phyloP scores from a whole-genome alignment of 2,797 vertebrate genomes.

The Clamator glandarius region DNA sequence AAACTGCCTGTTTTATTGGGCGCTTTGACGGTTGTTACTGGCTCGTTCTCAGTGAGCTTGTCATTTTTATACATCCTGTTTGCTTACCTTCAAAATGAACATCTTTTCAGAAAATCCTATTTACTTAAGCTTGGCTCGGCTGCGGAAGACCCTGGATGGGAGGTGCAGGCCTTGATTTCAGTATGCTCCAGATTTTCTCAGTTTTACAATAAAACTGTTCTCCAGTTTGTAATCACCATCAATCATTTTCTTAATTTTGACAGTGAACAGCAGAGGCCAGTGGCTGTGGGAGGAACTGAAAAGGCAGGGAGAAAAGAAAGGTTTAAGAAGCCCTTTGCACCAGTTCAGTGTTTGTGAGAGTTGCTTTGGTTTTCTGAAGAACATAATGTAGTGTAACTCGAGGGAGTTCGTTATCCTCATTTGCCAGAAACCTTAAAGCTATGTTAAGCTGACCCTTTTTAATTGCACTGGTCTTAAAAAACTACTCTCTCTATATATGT shows the following conservation, averaged over 20 bases:
- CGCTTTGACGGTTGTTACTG: conserved; percentile 55
- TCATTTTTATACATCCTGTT: conserved; percentile 69
- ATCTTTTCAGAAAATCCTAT: conserved; percentile 40
- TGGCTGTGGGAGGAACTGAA: neutral
- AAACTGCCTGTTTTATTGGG: conserved; percentile 69
- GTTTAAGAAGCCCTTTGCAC: neutral
- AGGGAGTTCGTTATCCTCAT: neutral
- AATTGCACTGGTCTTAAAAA: neutral
- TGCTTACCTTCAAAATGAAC: conserved; percentile 64
- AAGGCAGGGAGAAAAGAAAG: neutral
- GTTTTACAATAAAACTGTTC: neutral
- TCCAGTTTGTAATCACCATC: neutral
- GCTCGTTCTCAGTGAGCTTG: conserved; percentile 37
- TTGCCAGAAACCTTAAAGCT: neutral
- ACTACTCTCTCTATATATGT: neutral
- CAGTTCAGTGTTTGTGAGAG: neutral
- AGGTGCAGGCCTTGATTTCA: neutral
- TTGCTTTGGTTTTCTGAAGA: neutral
- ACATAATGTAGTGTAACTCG: neutral
- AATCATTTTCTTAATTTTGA: neutral
- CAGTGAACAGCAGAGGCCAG: neutral
- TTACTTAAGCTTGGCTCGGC: neutral
- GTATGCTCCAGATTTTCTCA: neutral
- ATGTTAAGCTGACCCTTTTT: neutral
- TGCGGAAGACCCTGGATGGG: neutral